Evolutionary conservation across 1,140 invertebrate species (phyloP).

Genomic region (Anastrepha obliqua): DNA sequence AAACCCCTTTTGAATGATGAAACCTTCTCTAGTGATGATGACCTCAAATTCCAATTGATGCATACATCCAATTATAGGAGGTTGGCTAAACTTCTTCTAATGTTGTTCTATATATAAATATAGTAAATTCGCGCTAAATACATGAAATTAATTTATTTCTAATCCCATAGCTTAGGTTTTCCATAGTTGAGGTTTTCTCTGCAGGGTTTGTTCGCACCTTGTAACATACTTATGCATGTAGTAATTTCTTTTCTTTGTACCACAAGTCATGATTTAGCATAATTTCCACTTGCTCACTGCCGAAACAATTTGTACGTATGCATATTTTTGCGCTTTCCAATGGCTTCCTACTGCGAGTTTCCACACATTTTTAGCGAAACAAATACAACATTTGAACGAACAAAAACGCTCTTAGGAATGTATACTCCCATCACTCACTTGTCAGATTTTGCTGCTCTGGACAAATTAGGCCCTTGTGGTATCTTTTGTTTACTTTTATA

Average conservation of each 20-base stretch:
- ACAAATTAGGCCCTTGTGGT: conserved; percentile 50
- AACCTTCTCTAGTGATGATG: too few species aligned
- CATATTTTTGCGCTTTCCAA: conserved; percentile 27
- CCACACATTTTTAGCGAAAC: background rate
- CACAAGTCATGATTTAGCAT: background rate
- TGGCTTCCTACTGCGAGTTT: background rate
- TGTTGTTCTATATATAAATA: too few species aligned
- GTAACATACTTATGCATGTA: too few species aligned
- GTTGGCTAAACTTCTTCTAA: too few species aligned
- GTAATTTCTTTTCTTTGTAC: background rate
- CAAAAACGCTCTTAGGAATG: background rate
- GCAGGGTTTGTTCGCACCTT: too few species aligned
- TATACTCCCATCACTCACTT: background rate
- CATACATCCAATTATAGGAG: too few species aligned
- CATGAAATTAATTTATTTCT: too few species aligned
- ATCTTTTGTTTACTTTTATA: conserved; percentile 42
- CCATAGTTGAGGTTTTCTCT: too few species aligned
- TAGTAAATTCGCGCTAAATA: too few species aligned
- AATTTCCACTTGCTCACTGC: background rate
- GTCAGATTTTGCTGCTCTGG: background rate
- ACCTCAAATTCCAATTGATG: too few species aligned
- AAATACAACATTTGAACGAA: background rate
- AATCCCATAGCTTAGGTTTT: too few species aligned
- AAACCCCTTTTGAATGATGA: too few species aligned
- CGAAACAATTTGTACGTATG: background rate